phyloP scores from a whole-genome alignment of 1,140 invertebrate species.

The Venustaconcha ellipsiformis region DNA sequence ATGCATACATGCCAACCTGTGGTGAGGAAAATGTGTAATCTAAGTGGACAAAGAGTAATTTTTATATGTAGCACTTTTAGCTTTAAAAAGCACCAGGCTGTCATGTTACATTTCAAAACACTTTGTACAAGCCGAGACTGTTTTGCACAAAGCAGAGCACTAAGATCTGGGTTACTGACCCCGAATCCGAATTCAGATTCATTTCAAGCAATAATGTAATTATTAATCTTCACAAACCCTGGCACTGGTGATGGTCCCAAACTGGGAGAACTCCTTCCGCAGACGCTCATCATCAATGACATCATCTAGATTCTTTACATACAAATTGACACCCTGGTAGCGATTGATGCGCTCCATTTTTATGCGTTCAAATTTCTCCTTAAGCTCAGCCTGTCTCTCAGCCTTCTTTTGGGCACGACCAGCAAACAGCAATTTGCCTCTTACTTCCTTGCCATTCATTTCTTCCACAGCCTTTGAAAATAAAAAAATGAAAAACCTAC shows the following conservation, averaged over 20 bases:
- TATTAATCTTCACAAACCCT: constrained; percentile 24
- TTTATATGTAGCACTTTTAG: no score
- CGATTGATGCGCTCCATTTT: constrained; percentile 95
- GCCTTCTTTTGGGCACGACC: constrained; percentile 98
- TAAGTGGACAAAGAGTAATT: no score
- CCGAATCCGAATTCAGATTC: no score
- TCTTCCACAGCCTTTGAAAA: constrained; percentile 80
- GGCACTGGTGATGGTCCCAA: constrained; percentile 97
- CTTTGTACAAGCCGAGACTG: no score
- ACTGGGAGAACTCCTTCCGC: constrained; percentile 92
- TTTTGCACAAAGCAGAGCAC: no score
- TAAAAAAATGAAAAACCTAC: no score
- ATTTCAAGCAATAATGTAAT: no score
- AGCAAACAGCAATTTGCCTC: constrained; percentile 71
- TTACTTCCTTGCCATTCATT: constrained; percentile 86
- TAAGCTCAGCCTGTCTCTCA: constrained; percentile 95
- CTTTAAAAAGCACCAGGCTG: no score
- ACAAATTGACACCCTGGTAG: constrained; percentile 91
- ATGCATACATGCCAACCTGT: no score
- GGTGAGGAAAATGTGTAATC: no score
- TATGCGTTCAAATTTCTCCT: constrained; percentile 94
- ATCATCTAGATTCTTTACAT: constrained; percentile 99
- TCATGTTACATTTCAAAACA: no score
- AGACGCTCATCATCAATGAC: constrained; percentile 96
- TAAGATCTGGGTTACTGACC: no score